These are phyloP conservation scores for Procambarus clarkii DNA, from an alignment of 1,140 invertebrate genomes.

Conservation along the genomic window DNA sequence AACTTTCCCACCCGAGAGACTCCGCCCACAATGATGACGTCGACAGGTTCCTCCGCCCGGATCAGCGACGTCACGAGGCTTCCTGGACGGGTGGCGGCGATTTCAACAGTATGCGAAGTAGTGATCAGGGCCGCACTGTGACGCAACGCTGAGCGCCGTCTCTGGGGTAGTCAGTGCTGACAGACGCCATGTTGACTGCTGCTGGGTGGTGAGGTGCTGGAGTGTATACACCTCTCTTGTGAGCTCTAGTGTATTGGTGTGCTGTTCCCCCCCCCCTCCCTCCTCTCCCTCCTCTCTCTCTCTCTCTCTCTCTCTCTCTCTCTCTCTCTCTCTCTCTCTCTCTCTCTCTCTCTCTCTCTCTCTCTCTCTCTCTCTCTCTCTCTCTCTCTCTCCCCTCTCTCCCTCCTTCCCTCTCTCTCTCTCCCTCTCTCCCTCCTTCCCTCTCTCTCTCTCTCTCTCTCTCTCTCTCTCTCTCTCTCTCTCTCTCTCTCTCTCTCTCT, in stretches of 20 bases:
- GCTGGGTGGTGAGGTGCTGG: neutral
- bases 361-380: neutral
- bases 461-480: too few species aligned
- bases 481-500: too few species aligned
- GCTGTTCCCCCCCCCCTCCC: neutral
- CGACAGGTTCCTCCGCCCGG: neutral
- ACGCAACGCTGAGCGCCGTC: neutral
- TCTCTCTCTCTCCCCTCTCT: too few species aligned
- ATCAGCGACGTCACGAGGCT: neutral
- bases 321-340: neutral
- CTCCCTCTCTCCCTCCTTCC: too few species aligned
- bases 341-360: neutral
- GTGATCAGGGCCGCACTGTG: neutral
- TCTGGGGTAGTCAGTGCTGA: neutral
- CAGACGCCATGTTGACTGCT: neutral
- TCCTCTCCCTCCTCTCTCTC: neutral
- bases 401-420: too few species aligned
- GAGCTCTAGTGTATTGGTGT: too few species aligned
- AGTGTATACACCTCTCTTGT: too few species aligned
- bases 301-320: neutral
- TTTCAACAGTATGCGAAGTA: neutral
- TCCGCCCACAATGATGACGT: neutral
- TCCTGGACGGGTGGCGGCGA: neutral
- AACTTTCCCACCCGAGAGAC: too few species aligned
- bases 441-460: too few species aligned